Base-by-base conservation (phyloP, 2,797 vertebrate species). In the Ctenopoma multispine region DNA sequence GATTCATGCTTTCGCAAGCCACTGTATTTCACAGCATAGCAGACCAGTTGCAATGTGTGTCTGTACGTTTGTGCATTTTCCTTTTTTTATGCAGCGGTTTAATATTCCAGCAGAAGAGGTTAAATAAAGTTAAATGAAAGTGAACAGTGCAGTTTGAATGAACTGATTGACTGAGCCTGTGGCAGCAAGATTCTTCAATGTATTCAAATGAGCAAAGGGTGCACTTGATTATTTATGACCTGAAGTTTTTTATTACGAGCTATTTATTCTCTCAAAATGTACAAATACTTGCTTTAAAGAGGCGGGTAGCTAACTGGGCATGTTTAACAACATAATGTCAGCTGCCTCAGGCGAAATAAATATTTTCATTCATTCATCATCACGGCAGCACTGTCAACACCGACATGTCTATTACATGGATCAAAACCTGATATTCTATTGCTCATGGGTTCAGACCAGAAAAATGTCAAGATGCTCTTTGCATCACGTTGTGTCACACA, bases 401-500 rank as follows among this genome's bases (percentile, higher is more conserved):
- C 23, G 29, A 7, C 69, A 63, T 43, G 47, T n/a, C 38, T 58
- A 20, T 68, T 50, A 61, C 63, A 54, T 61, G 66, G 31, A 50
- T 74, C 56, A 51, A 10, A 57, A 54, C 12, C 29, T 18, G 49
- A 56, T 57, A 69, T 63, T 75, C 29, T 66, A 7, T 44, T 14
- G n/a, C 60, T 58, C 49, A 27, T 23, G 14, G 27, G 36, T 66
- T 74, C 31, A 50, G 40, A 64, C 21, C 14, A 36, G 3, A 58
- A 59, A 63, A 36, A 72, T 40, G 17, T 44, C 65, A 73, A 44
- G 17, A 44, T 48, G 69, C 4, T 79, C 47, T 64, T 72, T 72
- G 68, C 64, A 50, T 83, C 48, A 55, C 48, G 36, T 50, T 57
- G 49, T 85, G 72, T 69, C 67, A 64, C 66, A 36, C 57, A 53